Evolutionary conservation across 2,113 vertebrate genomes (phyloP).

Genomic region (Dissostichus mawsoni): DNA sequence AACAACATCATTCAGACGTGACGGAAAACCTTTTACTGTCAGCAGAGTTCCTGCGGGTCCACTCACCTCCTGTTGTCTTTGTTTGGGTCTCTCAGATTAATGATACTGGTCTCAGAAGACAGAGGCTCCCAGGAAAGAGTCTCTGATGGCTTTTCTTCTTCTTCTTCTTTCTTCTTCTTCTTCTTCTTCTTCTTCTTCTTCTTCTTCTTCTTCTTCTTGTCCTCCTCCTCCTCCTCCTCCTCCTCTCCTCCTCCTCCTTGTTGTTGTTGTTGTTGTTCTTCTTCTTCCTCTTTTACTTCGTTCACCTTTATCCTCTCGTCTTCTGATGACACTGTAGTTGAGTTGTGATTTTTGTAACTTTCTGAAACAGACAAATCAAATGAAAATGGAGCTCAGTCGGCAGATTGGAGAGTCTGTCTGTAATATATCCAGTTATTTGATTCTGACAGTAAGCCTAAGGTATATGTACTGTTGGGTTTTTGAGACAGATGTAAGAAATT

Average conservation of each 20-base stretch:
- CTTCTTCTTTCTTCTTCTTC: not conserved
- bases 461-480: too few species aligned
- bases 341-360: not conserved
- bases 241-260: not conserved
- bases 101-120: constrained; percentile 12
- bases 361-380: too few species aligned
- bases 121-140: not conserved
- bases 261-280: not conserved
- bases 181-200: not conserved
- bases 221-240: not conserved
- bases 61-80: constrained; percentile 29
- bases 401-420: too few species aligned
- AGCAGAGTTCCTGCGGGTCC: not conserved
- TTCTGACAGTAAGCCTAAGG: not conserved
- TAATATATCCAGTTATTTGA: not conserved
- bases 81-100: not conserved
- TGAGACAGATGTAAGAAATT: not conserved
- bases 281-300: not conserved
- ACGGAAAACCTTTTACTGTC: not conserved
- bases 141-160: not conserved
- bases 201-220: not conserved
- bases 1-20: not conserved
- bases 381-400: too few species aligned
- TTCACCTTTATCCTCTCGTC: not conserved
- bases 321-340: not conserved